These are phyloP conservation scores for Lutjanus erythropterus DNA, from an alignment of 2,113 vertebrate species.

Conservation along the genomic window DNA sequence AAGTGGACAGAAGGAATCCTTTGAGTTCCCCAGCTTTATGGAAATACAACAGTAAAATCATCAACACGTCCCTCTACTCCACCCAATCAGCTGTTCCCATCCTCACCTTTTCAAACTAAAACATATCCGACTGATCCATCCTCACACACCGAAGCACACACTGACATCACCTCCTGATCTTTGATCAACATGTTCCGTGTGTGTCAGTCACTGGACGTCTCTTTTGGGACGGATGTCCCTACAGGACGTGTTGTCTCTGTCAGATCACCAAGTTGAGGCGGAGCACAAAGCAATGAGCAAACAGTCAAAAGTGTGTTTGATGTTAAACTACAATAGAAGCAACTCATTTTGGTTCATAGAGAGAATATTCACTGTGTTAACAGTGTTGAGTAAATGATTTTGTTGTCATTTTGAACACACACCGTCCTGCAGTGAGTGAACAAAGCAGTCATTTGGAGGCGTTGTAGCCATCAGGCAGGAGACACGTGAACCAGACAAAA, in stretches of 20 bases:
- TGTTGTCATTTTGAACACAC: background rate
- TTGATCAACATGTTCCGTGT: background rate
- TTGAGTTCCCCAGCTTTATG: too few relatives aligned
- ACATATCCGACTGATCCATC: background rate
- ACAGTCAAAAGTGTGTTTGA: background rate
- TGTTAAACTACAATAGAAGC: background rate
- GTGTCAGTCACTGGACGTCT: background rate
- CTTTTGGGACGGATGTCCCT: background rate
- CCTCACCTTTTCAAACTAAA: background rate
- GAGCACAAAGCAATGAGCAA: background rate
- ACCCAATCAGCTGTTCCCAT: background rate
- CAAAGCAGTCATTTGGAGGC: background rate
- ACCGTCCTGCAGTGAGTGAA: background rate
- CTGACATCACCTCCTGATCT: background rate
- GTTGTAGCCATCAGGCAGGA: slow-evolving; percentile 1
- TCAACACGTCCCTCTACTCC: too few relatives aligned
- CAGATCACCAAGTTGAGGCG: too few relatives aligned
- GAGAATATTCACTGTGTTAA: background rate
- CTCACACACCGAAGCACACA: background rate
- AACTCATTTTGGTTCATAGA: background rate
- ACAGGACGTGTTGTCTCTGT: too few relatives aligned
- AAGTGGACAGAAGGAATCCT: too few relatives aligned
- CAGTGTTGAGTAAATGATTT: background rate
- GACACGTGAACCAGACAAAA: slow-evolving; percentile 17
- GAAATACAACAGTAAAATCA: too few relatives aligned